Conservation (phyloP, 2,797 vertebrate species). For the Onychomys leucogaster region DNA sequence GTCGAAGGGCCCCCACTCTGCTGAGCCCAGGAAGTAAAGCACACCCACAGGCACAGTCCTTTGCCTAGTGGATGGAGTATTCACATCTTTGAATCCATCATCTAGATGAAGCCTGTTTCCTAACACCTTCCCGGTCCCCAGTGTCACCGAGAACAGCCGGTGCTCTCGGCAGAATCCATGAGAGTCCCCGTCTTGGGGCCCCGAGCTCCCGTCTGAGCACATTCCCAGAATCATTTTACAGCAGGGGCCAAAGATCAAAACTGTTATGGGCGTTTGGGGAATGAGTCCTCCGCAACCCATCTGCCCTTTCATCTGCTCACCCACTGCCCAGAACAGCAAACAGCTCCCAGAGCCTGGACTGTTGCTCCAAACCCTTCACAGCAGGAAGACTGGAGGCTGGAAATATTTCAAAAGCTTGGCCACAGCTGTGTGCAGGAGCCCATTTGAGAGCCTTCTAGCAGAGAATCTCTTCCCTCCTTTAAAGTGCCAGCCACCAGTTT, state of each 20-base stretch:
- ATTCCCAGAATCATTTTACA: conserved; percentile 89
- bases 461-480: conserved; percentile 66
- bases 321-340: conserved; percentile 85
- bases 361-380: conserved; percentile 87
- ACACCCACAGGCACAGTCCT: neutral
- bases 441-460: conserved; percentile 80
- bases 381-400: conserved; percentile 88
- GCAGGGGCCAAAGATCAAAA: conserved; percentile 90
- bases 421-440: conserved; percentile 86
- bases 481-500: conserved; percentile 70
- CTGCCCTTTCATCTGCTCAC: conserved; percentile 84
- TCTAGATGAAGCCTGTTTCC: neutral
- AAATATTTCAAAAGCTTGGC: conserved; percentile 89
- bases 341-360: conserved; percentile 65
- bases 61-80: neutral
- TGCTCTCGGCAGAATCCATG: neutral
- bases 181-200: neutral
- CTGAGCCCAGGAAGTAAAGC: neutral
- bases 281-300: conserved; percentile 79
- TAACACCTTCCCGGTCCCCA: neutral
- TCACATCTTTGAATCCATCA: neutral
- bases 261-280: conserved; percentile 88
- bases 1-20: neutral
- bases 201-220: conserved; percentile 78
- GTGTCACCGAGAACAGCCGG: neutral